A percentile compares a stretch with the other conserved stretches of the same genome.
phyloP scores from a whole-genome alignment of 2,797 vertebrate genomes.

The Loris lydekkerianus region DNA sequence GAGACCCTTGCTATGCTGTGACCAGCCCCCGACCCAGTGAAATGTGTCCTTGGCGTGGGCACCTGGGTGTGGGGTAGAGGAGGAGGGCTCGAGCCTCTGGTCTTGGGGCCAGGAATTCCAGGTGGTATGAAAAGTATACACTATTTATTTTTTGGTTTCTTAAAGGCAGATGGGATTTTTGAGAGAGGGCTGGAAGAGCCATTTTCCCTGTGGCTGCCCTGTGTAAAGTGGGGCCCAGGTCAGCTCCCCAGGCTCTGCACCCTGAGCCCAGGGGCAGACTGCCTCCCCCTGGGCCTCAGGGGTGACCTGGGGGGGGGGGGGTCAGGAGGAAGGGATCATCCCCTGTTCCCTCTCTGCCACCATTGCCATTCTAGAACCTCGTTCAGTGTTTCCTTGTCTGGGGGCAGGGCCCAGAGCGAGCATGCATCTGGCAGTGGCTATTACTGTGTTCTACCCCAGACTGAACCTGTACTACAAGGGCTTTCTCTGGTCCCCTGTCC shows the following conservation, averaged over 20 bases:
- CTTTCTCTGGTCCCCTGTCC: conserved; percentile 78
- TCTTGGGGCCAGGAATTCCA: conserved; percentile 75
- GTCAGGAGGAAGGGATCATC: not conserved
- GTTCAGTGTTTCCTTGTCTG: conserved; percentile 73
- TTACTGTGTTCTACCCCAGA: not conserved
- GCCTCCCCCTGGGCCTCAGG: not conserved
- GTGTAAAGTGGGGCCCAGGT: conserved; percentile 87
- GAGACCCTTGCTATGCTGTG: conserved; percentile 67
- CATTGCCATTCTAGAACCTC: conserved; percentile 71
- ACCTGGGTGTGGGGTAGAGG: conserved; percentile 74
- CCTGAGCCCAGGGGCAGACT: conserved; percentile 88
- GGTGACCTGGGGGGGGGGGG: conserved; percentile 13
- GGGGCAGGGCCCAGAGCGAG: conserved; percentile 49
- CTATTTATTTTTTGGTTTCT: conserved; percentile 90
- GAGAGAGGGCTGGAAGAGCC: conserved; percentile 79
- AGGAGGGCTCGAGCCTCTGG: conserved; percentile 91
- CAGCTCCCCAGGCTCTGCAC: conserved; percentile 80
- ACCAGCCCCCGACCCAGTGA: not conserved
- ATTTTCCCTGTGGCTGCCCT: conserved; percentile 87
- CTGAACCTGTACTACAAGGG: conserved; percentile 77
- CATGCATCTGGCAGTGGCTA: not conserved
- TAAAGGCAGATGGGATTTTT: conserved; percentile 84
- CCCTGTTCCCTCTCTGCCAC: not conserved
- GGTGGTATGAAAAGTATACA: conserved; percentile 86
- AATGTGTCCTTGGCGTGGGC: conserved; percentile 77